A percentile compares a stretch with the other conserved stretches of the same genome.
phyloP scores from a whole-genome alignment of 2,888 invertebrate genomes.

The Arrhopalites spinosus region DNA sequence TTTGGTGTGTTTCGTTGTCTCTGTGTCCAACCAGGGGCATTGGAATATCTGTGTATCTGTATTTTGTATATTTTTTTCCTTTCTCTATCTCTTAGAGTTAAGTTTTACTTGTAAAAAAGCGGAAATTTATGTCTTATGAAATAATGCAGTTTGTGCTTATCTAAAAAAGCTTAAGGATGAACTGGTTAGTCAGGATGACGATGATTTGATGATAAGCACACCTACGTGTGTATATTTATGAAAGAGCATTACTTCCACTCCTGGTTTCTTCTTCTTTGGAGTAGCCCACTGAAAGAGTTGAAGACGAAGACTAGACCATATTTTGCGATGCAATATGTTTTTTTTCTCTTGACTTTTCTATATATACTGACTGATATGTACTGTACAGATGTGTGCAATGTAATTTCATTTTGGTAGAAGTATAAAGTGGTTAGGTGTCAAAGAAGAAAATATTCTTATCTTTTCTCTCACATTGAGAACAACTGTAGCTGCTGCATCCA shows the following conservation, averaged over 20 bases:
- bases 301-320: too few relatives aligned
- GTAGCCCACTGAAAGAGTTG: too few relatives aligned
- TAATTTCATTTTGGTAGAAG: too few relatives aligned
- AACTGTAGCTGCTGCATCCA: neutral
- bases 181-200: constrained; percentile 29
- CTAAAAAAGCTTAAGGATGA: constrained; percentile 24
- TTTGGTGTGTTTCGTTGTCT: neutral
- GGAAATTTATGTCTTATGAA: neutral
- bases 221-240: neutral
- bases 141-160: constrained; percentile 5
- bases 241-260: too few relatives aligned
- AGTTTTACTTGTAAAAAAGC: too few relatives aligned
- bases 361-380: too few relatives aligned
- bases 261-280: too few relatives aligned
- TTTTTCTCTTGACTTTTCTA: too few relatives aligned
- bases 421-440: neutral
- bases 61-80: neutral
- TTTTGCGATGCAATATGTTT: too few relatives aligned
- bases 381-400: too few relatives aligned
- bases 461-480: neutral
- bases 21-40: neutral
- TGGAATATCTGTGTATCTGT: neutral
- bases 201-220: constrained; percentile 23
- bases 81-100: neutral
- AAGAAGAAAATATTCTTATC: constrained; percentile 11